phyloP scores from a whole-genome alignment of 2,888 invertebrate species.

The Oligia strigilis region DNA sequence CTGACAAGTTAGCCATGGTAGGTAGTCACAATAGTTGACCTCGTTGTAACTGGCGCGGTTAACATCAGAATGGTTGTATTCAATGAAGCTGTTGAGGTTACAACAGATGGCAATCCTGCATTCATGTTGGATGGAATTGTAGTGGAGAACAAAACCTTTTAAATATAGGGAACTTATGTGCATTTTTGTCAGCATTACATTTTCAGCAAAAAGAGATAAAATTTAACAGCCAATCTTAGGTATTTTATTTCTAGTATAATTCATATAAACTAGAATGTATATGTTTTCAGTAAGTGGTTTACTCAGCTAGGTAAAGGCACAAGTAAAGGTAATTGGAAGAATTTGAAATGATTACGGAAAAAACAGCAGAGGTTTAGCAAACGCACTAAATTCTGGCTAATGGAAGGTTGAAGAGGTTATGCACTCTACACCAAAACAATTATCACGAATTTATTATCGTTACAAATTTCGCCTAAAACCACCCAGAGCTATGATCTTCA shows the following conservation, averaged over 20 bases:
- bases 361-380: constrained; percentile 10
- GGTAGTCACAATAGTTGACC: constrained; percentile 75
- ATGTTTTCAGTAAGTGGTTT: not conserved
- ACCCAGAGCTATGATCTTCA: constrained; percentile 24
- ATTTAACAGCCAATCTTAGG: not conserved
- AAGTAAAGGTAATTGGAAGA: not conserved
- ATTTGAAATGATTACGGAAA: not conserved
- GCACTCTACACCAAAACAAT: constrained; percentile 32
- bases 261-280: not conserved
- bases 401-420: constrained; percentile 25
- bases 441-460: constrained; percentile 29
- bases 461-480: constrained; percentile 3
- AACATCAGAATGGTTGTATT: constrained; percentile 60
- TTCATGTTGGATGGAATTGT: constrained; percentile 10
- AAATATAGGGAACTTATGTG: not conserved
- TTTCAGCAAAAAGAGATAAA: not conserved
- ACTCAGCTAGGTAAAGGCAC: not conserved
- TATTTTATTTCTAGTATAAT: not conserved
- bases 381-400: constrained; percentile 33
- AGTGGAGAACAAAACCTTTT: not conserved
- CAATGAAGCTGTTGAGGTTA: constrained; percentile 45
- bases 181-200: not conserved
- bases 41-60: constrained; percentile 68
- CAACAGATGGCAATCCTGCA: constrained; percentile 30
- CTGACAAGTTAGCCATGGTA: constrained; percentile 70